Conservation (phyloP, 2,113 vertebrate genomes). For the Syrrhaptes paradoxus region DNA sequence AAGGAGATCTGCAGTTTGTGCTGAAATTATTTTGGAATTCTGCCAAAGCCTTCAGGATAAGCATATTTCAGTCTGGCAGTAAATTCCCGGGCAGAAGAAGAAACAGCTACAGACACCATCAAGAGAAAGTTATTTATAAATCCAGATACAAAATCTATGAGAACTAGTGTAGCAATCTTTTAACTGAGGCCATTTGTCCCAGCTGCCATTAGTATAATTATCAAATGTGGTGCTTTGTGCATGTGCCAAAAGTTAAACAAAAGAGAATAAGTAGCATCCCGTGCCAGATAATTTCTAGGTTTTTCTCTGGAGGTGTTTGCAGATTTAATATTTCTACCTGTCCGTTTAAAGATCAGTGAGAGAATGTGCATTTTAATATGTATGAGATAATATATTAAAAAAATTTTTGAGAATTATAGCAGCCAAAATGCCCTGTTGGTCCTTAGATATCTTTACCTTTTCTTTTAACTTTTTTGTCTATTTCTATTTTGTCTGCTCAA, state of each 20-base stretch:
- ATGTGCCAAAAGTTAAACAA: neutral
- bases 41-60: conserved; percentile 30
- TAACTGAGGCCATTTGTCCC: neutral
- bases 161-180: neutral
- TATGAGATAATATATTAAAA: neutral
- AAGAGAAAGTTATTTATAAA: conserved; percentile 24
- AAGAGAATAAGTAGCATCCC: neutral
- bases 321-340: neutral
- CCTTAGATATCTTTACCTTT: neutral
- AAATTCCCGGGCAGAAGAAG: neutral
- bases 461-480: neutral
- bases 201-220: neutral
- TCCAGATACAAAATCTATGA: neutral
- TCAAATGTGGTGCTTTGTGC: neutral
- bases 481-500: neutral
- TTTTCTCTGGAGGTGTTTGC: neutral
- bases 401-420: neutral
- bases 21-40: conserved; percentile 26
- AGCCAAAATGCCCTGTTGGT: neutral
- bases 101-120: neutral
- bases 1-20: neutral
- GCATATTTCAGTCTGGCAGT: conserved; percentile 7
- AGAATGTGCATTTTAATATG: neutral
- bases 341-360: neutral
- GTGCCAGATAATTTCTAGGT: neutral